Base-by-base conservation (phyloP, 2,797 vertebrate genomes). In the Anas bernieri region DNA sequence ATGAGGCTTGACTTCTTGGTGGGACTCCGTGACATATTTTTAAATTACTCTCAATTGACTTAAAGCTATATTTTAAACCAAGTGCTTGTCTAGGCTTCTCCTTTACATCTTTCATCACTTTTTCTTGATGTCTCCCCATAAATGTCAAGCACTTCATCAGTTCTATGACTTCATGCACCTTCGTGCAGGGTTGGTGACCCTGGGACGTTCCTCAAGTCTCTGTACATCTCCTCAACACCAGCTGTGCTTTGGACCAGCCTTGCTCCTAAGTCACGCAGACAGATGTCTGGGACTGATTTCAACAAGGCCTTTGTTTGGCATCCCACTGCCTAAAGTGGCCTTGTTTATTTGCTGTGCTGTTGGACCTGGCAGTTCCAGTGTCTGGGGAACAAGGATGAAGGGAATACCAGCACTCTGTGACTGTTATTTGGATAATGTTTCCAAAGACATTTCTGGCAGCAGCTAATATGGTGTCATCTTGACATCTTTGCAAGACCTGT, bases 101-200 rank as follows among this genome's bases (percentile, higher is more conserved):
- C 48, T 43, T 56, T 69, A 25, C 4, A 8, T 74, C 70, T 92
- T 85, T 92, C 84, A 75, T 35, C 76, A 16, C 61, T 31, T 62
- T 80, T 80, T 75, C 86, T 52, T 61, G 48, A 41, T 74, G n/a
- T 80, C 25, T 91, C 54, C 15, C 22, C 56, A 35, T 68, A 72
- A 92, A 92, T 81, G 64, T 90, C 91, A 85, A 83, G 35, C 64
- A 58, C 58, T 85, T 86, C 72, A 85, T 77, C 68, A 41, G 56
- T 63, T 37, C n/a, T 8, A 0, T 48, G 61, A 46, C 64, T 89
- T 85, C 54, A 17, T 9, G 39, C 20, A 85, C 56, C 72, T 91
- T 74, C 3, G 7, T 10, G 28, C 54, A 64, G 56, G 72, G 64
- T 86, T 85, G 64, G 75, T 96, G 75, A 81, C 68, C 59, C 67